Base-by-base conservation (phyloP, 1,140 invertebrate species). In the Kradibia gibbosae region DNA sequence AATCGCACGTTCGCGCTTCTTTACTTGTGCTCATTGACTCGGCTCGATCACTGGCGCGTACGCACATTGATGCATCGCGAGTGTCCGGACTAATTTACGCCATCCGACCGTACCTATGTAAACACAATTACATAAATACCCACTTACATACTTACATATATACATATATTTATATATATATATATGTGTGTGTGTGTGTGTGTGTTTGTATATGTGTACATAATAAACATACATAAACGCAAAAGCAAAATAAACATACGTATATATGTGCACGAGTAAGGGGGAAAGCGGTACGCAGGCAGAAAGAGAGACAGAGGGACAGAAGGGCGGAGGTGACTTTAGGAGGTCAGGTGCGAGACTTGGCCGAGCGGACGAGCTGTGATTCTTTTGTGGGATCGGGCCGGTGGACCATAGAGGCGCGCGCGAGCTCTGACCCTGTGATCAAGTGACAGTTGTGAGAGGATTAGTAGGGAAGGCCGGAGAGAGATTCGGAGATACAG, bases 361-460 rank as follows among this genome's bases (percentile, higher is more conserved):
- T 53, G 42, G 42, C 13, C 28, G 2, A 62, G 20, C 3, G 34
- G 60, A 34, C 62, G 62, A 67, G 34, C 62, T 67, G 62, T 67
- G 62, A 67, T 67, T 67, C 8, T 34, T 34, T 39, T 67, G 62
- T 67, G 62, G 34, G 62, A 7, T n/a, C 36, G 25, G n/a, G n/a
- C n/a, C n/a, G n/a, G n/a, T n/a, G n/a, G n/a, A n/a, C n/a, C n/a
- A 17, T 53, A 4, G 50, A 53, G 10, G 50, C 50, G 50, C 5
- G 10, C 3, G 10, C 10, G 50, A 11, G 31, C 62, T 39, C 62
- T 57, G 7, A 31, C 31, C 15, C 3, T 71, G 42, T 71, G 42
- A 48, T 48, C 22, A 71, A 71, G 70, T 48, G 70, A 48, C 39
- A 71, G 39, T 71, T 48, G 70, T 45, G 70, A 39, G 34, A 7